These are phyloP conservation scores for Tethya wilhelma DNA, from an alignment of 37 sponge, comb jelly and placozoan genomes.

Conservation along the genomic window DNA sequence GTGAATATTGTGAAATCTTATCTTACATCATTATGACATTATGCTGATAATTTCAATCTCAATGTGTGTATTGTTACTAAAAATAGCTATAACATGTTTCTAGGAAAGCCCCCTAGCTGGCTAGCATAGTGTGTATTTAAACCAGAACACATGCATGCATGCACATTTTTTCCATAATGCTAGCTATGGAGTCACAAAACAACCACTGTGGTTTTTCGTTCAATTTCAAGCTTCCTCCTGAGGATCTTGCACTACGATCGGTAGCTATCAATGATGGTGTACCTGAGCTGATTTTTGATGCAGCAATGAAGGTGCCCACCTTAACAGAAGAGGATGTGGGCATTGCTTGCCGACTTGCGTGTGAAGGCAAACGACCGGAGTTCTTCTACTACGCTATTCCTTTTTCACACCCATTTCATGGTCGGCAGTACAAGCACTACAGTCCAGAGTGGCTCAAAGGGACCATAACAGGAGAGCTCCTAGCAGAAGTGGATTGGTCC, in stretches of 20 bases:
- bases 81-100: no score
- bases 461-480: slow-evolving; percentile 45
- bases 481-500: slow-evolving; percentile 48
- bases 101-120: no score
- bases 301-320: slow-evolving; percentile 16
- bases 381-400: slow-evolving; percentile 35
- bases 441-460: slow-evolving; percentile 31
- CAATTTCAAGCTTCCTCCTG: slow-evolving; percentile 4
- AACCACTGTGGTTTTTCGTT: slow-evolving; percentile 19
- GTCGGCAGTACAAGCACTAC: slow-evolving; percentile 44
- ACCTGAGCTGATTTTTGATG: slow-evolving; percentile 32
- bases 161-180: no score
- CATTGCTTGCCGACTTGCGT: not conserved
- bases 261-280: slow-evolving; percentile 29
- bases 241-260: slow-evolving; percentile 19
- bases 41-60: no score
- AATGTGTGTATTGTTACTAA: no score
- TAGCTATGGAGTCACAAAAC: not conserved
- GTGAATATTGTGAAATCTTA: no score
- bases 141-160: no score
- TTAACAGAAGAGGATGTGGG: slow-evolving; percentile 63
- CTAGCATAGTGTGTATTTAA: no score
- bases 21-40: no score
- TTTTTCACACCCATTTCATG: slow-evolving; percentile 41
- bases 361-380: slow-evolving; percentile 25